A percentile compares a stretch with the other conserved stretches of the same genome.
Evolutionary conservation across 2,888 invertebrate genomes (phyloP).

Genomic region (Cacoxenus indagator): DNA sequence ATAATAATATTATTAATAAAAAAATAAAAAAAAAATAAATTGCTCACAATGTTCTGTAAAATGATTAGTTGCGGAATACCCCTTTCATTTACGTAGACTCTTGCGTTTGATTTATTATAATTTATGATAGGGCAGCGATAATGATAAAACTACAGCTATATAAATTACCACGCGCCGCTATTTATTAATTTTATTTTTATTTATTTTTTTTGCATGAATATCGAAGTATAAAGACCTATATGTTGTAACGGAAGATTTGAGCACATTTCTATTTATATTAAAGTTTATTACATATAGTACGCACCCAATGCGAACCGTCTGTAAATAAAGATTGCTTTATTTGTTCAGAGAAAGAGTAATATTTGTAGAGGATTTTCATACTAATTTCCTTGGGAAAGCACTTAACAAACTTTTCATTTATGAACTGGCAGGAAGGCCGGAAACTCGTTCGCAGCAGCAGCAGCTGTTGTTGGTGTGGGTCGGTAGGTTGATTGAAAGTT

Average conservation of each 20-base stretch:
- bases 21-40: neutral
- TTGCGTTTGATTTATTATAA: neutral
- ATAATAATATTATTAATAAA: neutral
- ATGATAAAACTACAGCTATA: neutral
- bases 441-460: neutral
- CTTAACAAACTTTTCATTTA: conserved; percentile 16
- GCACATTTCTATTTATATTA: no score
- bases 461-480: neutral
- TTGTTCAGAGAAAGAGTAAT: neutral
- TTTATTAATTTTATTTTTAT: neutral
- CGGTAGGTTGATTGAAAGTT: neutral
- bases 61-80: conserved; percentile 21
- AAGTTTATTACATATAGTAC: no score
- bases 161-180: neutral
- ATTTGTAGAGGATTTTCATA: conserved; percentile 3
- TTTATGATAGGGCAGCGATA: neutral
- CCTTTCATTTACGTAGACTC: conserved; percentile 13
- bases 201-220: neutral
- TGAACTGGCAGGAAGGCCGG: neutral
- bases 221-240: neutral
- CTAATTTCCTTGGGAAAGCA: conserved; percentile 4
- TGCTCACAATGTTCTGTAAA: no score
- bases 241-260: neutral
- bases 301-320: neutral
- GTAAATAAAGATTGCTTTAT: neutral